These are phyloP conservation scores for Stichodactyla mertensii DNA, from an alignment of 64 coral and sea anemone species.

Conservation along the genomic window DNA sequence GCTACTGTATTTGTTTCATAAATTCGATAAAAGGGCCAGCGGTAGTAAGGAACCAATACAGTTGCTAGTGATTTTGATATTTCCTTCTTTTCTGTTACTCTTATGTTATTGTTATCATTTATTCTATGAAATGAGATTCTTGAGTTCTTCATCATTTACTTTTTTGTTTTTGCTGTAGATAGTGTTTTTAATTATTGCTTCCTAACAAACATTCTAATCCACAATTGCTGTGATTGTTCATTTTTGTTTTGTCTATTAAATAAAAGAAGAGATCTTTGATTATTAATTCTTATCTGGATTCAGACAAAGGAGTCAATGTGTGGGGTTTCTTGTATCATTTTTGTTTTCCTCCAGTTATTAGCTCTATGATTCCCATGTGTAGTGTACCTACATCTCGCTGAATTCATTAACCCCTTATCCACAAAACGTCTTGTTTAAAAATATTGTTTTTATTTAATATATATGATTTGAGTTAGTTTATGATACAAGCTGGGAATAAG, in stretches of 20 bases:
- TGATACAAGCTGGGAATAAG: not conserved
- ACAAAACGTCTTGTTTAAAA: not conserved
- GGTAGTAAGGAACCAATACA: not conserved
- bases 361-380: not conserved
- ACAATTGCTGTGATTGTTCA: not conserved
- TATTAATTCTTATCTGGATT: not conserved
- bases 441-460: not conserved
- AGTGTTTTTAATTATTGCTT: not conserved
- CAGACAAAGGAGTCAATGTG: not conserved
- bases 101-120: not conserved
- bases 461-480: not conserved
- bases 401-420: not conserved
- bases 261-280: not conserved
- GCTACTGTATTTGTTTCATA: not conserved
- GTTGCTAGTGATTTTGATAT: not conserved
- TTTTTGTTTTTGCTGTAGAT: not conserved
- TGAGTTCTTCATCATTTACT: not conserved
- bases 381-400: not conserved
- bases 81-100: not conserved
- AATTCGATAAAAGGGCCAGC: not conserved
- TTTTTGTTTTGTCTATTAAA: not conserved
- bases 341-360: not conserved
- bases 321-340: not conserved
- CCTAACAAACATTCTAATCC: not conserved
- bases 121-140: not conserved